phyloP scores from a whole-genome alignment of 1,140 invertebrate species.

The Pararge aegeria region DNA sequence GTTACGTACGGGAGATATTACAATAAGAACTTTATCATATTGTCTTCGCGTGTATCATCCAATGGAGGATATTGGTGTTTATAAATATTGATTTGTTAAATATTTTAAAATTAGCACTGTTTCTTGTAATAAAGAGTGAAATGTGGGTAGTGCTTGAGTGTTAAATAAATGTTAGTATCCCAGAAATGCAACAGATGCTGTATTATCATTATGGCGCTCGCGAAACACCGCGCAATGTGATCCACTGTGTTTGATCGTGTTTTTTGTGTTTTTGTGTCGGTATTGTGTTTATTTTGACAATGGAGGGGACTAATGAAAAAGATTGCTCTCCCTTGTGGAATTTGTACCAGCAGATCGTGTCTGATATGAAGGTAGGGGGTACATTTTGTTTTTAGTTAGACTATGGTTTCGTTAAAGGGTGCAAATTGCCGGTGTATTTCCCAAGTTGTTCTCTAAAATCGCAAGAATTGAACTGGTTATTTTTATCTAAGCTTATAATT shows the following conservation, averaged over 20 bases:
- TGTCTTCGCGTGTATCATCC: constrained; percentile 31
- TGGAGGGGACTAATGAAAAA: constrained; percentile 77
- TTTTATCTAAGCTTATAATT: too few species aligned
- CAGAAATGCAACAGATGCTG: constrained; percentile 68
- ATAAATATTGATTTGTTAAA: constrained; percentile 78
- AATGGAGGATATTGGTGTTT: constrained; percentile 70
- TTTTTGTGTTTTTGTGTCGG: constrained; percentile 53
- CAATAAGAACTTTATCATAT: constrained; percentile 35
- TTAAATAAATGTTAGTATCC: constrained; percentile 34
- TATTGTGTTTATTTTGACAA: constrained; percentile 64
- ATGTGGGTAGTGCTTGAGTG: constrained; percentile 56
- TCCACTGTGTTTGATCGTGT: constrained; percentile 50
- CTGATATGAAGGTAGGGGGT: constrained; percentile 77
- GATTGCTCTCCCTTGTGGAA: constrained; percentile 78
- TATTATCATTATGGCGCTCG: constrained; percentile 45
- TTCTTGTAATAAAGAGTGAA: constrained; percentile 51
- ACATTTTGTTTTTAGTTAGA: constrained; percentile 29
- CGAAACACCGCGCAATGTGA: constrained; percentile 43
- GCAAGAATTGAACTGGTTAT: too few species aligned
- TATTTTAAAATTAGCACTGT: constrained; percentile 54
- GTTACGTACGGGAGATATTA: constrained; percentile 30
- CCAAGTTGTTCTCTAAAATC: too few species aligned
- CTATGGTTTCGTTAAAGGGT: neutral
- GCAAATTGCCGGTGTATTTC: neutral
- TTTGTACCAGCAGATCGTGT: constrained; percentile 77